phyloP scores from a whole-genome alignment of 2,113 vertebrate species.

The Pavo muticus region DNA sequence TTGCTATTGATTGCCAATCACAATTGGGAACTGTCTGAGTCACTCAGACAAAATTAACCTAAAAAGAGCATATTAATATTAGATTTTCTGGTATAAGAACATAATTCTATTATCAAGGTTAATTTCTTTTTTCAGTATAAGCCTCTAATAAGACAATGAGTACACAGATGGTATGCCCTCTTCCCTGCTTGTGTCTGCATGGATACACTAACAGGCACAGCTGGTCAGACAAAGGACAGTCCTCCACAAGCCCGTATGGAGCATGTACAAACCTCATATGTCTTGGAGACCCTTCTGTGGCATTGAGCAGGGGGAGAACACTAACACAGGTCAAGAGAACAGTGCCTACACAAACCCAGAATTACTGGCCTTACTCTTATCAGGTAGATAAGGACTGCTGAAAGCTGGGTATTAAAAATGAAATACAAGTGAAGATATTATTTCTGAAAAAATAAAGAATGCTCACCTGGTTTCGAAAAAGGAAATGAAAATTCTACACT shows the following conservation, averaged over 20 bases:
- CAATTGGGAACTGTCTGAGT: conserved; percentile 50
- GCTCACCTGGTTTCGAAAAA: background rate
- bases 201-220: background rate
- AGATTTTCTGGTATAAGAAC: conserved; percentile 28
- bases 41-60: conserved; percentile 58
- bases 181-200: background rate
- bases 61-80: conserved; percentile 42
- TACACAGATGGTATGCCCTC: background rate
- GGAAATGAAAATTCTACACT: background rate
- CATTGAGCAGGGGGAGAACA: background rate
- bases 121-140: background rate
- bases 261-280: background rate
- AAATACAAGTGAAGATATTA: background rate
- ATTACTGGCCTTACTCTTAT: background rate
- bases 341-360: background rate
- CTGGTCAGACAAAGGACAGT: background rate
- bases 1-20: conserved; percentile 55
- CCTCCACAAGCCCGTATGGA: background rate
- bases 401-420: background rate
- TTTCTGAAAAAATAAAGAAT: background rate
- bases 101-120: conserved; percentile 8
- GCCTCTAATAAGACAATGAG: background rate
- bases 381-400: background rate
- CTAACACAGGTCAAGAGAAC: background rate
- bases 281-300: background rate